Percentiles rank a stretch among this genome's conserved stretches.
Conservation (phyloP, 2,888 invertebrate species). For the Cantharis flavilabris region DNA sequence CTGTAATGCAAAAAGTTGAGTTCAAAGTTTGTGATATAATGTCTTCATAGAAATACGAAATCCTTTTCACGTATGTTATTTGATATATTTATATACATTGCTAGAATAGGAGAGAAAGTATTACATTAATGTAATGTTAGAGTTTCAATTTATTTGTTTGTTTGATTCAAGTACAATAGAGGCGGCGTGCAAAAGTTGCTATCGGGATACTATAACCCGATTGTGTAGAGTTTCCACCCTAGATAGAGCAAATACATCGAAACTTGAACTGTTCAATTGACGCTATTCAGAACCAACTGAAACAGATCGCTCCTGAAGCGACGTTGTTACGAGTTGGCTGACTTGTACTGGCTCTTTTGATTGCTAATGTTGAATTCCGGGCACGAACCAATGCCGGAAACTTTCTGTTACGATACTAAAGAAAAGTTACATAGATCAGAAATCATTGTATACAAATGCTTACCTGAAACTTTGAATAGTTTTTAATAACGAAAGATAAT, state of each 20-base stretch:
- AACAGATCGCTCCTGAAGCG: conserved; percentile 27
- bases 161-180: conserved; percentile 10
- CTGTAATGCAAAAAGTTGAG: background rate
- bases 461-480: conserved; percentile 10
- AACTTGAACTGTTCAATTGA: conserved; percentile 28
- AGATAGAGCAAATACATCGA: conserved; percentile 27
- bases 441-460: conserved; percentile 17
- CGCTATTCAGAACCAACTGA: conserved; percentile 27
- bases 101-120: background rate
- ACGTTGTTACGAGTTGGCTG: conserved; percentile 29
- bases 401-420: conserved; percentile 22
- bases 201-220: conserved; percentile 22
- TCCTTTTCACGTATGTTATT: background rate
- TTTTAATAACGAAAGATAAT: background rate
- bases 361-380: conserved; percentile 26
- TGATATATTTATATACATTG: background rate
- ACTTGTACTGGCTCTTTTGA: conserved; percentile 23
- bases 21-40: background rate
- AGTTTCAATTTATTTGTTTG: conserved; percentile 20
- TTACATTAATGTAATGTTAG: conserved; percentile 1
- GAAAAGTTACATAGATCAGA: conserved; percentile 26
- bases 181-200: conserved; percentile 21
- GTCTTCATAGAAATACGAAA: background rate
- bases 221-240: conserved; percentile 24
- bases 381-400: conserved; percentile 26